These are phyloP conservation scores for Chrysaora quinquecirrha DNA, from an alignment of 30 jellyfish, hydroid and myxozoan genomes.

Conservation along the genomic window DNA sequence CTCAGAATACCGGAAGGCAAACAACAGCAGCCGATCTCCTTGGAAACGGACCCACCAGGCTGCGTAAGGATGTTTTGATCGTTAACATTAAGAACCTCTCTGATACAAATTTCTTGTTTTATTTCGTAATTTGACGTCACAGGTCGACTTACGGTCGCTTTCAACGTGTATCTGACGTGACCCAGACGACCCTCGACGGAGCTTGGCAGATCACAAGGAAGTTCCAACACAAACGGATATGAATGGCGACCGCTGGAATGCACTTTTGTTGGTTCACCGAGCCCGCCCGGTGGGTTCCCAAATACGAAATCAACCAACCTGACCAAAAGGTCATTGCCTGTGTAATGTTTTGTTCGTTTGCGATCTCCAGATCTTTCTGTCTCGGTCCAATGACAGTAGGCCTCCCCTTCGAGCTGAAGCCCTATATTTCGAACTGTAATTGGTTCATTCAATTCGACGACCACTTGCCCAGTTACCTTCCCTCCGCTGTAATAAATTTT, in stretches of 20 bases:
- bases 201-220: constrained; percentile 56
- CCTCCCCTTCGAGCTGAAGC: background rate
- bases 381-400: background rate
- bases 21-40: constrained; percentile 54
- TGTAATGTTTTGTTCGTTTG: background rate
- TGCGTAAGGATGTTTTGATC: constrained; percentile 5
- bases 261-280: background rate
- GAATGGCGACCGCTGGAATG: constrained; percentile 36
- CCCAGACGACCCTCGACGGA: constrained; percentile 34
- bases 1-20: constrained; percentile 17
- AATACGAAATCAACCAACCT: background rate
- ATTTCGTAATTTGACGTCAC: constrained; percentile 28
- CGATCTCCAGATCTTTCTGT: background rate
- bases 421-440: background rate
- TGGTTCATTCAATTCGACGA: background rate
- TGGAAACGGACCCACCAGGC: constrained; percentile 44
- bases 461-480: background rate
- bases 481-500: background rate
- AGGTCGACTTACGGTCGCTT: background rate
- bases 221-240: constrained; percentile 30
- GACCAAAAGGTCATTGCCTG: background rate
- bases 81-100: background rate
- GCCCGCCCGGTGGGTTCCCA: background rate
- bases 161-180: background rate
- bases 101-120: constrained; percentile 12